phyloP scores from a whole-genome alignment of 2,797 vertebrate genomes.

The Sardinella longiceps region DNA sequence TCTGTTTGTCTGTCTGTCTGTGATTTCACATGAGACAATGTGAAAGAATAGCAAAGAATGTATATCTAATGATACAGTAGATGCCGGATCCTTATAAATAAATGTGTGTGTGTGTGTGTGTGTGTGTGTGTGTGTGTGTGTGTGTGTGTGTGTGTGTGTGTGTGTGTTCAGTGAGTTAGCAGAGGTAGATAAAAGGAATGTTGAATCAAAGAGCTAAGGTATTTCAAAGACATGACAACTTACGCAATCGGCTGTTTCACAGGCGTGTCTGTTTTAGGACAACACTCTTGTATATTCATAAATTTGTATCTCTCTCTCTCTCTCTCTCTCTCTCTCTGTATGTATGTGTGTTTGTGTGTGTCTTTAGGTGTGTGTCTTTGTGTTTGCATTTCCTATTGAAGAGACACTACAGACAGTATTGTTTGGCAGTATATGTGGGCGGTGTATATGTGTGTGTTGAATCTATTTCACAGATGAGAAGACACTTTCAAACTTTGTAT shows the following conservation, averaged over 20 bases:
- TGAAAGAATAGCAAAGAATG: too few species aligned
- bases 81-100: too few species aligned
- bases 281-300: background rate
- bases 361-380: constrained; percentile 14
- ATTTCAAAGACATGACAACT: too few species aligned
- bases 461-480: background rate
- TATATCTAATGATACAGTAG: too few species aligned
- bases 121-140: background rate
- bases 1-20: background rate
- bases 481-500: background rate
- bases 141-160: background rate
- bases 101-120: background rate
- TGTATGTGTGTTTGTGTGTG: background rate
- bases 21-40: background rate
- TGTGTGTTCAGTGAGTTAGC: too few species aligned
- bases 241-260: background rate
- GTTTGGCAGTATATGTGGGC: constrained; percentile 25
- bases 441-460: constrained; percentile 34
- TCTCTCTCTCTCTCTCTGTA: background rate
- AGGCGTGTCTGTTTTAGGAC: background rate
- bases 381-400: background rate
- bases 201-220: too few species aligned
- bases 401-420: constrained; percentile 22
- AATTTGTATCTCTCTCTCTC: constrained; percentile 13
- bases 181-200: background rate